Percentiles rank a stretch among this genome's conserved stretches.
Evolutionary conservation across 92 coral and sea anemone genomes (phyloP).

Genomic region (Galaxea fascicularis): DNA sequence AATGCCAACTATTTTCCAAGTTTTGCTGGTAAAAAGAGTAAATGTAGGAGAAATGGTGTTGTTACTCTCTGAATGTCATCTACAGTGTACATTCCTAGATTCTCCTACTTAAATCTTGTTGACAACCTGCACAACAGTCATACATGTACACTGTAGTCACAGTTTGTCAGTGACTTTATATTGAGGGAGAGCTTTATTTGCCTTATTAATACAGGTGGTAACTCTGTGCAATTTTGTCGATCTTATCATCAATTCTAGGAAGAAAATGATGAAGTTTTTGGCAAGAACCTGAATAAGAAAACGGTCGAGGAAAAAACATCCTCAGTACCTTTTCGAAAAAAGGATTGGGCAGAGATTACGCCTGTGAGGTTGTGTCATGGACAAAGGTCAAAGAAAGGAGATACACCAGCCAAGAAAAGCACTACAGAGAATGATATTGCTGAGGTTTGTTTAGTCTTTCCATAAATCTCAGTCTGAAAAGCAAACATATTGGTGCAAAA

Average conservation of each 20-base stretch:
- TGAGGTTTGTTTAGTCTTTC: slow-evolving; percentile 22
- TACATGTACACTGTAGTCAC: no score
- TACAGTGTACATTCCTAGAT: no score
- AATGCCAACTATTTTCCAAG: no score
- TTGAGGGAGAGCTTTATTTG: not conserved
- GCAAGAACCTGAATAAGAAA: slow-evolving; percentile 82
- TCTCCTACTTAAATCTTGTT: no score
- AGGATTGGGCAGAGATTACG: slow-evolving; percentile 78
- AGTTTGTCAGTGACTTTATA: no score
- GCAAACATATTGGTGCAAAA: no score
- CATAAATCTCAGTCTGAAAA: not conserved
- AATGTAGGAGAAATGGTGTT: no score
- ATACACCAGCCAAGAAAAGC: not conserved
- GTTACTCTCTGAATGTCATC: no score
- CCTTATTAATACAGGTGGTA: not conserved
- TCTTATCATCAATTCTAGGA: slow-evolving; percentile 1
- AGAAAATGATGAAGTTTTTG: slow-evolving; percentile 85
- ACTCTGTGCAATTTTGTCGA: not conserved
- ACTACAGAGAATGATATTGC: not conserved
- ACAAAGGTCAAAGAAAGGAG: slow-evolving; percentile 71
- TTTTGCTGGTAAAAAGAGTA: no score
- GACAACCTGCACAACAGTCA: no score
- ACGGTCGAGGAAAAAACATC: slow-evolving; percentile 46
- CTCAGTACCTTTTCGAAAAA: slow-evolving; percentile 65
- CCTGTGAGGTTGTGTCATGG: slow-evolving; percentile 95